Percentiles rank a stretch among this genome's conserved stretches.
Conservation (phyloP, 1,140 invertebrate genomes). For the Cecropterus lyciades region DNA sequence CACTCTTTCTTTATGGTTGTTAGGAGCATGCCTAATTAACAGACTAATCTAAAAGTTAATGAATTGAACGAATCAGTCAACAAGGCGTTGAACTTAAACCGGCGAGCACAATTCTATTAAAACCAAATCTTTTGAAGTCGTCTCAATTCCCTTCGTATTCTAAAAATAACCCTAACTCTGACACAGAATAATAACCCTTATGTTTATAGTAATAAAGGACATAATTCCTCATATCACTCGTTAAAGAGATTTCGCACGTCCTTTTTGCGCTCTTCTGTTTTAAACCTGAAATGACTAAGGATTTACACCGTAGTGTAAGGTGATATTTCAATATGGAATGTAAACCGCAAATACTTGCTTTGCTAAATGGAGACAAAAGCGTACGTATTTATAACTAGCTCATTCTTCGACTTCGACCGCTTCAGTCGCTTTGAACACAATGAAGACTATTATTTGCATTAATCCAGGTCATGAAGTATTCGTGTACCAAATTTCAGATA, state of each 20-base stretch:
- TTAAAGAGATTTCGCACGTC: slow-evolving; percentile 38
- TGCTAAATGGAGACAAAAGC: neutral
- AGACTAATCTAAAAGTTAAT: too few relatives aligned
- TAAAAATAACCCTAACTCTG: slow-evolving; percentile 20
- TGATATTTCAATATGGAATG: slow-evolving; percentile 11
- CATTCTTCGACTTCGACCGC: too few relatives aligned
- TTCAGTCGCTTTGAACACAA: too few relatives aligned
- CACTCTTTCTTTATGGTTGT: too few relatives aligned
- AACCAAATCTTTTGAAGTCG: slow-evolving; percentile 27
- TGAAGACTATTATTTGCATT: too few relatives aligned
- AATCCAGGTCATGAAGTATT: too few relatives aligned
- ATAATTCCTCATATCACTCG: slow-evolving; percentile 4
- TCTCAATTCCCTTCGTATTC: slow-evolving; percentile 22
- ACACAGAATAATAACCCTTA: slow-evolving; percentile 11
- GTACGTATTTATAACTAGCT: too few relatives aligned
- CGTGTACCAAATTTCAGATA: too few relatives aligned
- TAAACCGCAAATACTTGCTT: slow-evolving; percentile 1
- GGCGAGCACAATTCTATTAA: slow-evolving; percentile 22
- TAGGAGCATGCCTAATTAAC: too few relatives aligned
- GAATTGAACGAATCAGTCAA: too few relatives aligned
- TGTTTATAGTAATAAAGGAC: neutral
- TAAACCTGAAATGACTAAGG: slow-evolving; percentile 32
- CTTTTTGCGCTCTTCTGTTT: slow-evolving; percentile 40
- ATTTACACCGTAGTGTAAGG: slow-evolving; percentile 25
- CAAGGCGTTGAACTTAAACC: neutral